Conservation (phyloP, 2,797 vertebrate species). For the Mycteria americana region DNA sequence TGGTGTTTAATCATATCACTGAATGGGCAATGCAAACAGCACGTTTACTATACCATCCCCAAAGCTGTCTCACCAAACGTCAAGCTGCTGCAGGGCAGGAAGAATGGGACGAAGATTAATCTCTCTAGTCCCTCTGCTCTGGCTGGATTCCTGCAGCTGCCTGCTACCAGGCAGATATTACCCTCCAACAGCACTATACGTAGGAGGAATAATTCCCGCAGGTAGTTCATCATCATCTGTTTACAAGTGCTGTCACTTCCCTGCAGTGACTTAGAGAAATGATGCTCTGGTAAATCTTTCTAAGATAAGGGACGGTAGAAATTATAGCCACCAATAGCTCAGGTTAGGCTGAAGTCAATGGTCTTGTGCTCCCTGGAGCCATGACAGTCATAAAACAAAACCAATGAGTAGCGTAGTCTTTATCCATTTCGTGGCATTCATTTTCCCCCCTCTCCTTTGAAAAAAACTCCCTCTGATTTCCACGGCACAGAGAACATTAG, state of each 20-base stretch:
- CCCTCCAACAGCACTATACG: not conserved
- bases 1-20: not conserved
- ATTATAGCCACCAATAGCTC: not conserved
- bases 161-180: not conserved
- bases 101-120: not conserved
- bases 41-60: not conserved
- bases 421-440: not conserved
- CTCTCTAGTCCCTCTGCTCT: not conserved
- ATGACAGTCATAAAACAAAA: not conserved
- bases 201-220: not conserved
- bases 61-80: not conserved
- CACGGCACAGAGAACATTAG: not conserved
- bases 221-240: not conserved
- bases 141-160: not conserved
- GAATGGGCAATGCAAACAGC: not conserved
- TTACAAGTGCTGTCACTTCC: not conserved
- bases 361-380: not conserved
- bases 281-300: not conserved
- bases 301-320: not conserved
- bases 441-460: not conserved
- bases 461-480: not conserved
- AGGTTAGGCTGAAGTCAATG: not conserved
- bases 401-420: accelerated
- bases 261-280: not conserved
- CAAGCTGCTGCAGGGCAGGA: not conserved